Conservation (phyloP, 1,140 invertebrate species). For the Coptotermes formosanus region DNA sequence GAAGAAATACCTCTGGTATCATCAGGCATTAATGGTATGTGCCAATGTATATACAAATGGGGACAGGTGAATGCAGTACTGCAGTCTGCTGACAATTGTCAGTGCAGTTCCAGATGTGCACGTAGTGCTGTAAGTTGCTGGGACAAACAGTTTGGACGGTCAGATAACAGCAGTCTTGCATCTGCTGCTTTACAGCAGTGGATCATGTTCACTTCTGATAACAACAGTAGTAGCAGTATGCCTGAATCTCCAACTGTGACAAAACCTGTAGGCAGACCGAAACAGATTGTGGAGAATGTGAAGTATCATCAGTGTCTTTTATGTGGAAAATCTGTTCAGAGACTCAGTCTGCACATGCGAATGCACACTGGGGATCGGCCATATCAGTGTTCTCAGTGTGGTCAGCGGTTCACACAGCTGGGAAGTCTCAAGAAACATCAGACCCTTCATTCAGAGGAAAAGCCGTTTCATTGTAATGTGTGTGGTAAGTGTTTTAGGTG, state of each 20-base stretch:
- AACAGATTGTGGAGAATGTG: neutral
- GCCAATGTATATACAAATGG: neutral
- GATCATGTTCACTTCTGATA: neutral
- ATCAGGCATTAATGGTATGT: neutral
- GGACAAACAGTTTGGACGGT: neutral
- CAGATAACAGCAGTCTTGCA: neutral
- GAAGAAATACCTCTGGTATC: neutral
- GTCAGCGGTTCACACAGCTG: constrained; percentile 36
- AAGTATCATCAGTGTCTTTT: neutral
- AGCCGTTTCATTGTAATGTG: constrained; percentile 61
- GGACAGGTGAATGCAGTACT: neutral
- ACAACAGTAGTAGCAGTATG: neutral
- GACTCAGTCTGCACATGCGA: constrained; percentile 22
- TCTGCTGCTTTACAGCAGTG: neutral
- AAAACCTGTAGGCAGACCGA: neutral
- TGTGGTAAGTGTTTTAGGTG: constrained; percentile 58
- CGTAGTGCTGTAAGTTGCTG: neutral
- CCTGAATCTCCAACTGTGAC: neutral
- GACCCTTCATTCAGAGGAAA: constrained; percentile 40
- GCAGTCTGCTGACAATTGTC: neutral
- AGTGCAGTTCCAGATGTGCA: neutral
- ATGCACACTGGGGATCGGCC: constrained; percentile 45
- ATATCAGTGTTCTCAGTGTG: constrained; percentile 46
- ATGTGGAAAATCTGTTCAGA: constrained; percentile 2
- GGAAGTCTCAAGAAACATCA: constrained; percentile 16